Percentiles rank a stretch among this genome's conserved stretches.
Conservation (phyloP, 2,113 vertebrate species). For the Coracopsis vasa region DNA sequence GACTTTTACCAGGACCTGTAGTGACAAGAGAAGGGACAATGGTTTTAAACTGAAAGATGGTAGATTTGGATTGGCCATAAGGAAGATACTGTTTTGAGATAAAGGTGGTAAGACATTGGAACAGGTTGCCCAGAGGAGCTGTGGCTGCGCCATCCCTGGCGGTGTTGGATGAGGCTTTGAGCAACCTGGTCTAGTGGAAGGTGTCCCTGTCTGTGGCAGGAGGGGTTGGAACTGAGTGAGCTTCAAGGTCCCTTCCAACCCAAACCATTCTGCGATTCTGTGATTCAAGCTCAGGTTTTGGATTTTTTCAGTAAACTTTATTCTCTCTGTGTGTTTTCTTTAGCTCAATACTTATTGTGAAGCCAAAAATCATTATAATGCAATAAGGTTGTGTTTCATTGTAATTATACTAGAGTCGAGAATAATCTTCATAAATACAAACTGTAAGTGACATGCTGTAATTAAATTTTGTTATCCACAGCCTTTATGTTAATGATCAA, state of each 20-base stretch:
- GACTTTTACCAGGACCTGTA: neutral
- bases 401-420: neutral
- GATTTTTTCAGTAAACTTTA: neutral
- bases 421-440: neutral
- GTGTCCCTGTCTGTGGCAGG: neutral
- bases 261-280: neutral
- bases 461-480: neutral
- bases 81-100: neutral
- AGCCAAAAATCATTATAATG: neutral
- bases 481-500: slow-evolving; percentile 11
- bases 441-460: neutral
- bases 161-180: neutral
- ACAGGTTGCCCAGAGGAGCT: neutral
- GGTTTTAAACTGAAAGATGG: neutral
- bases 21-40: neutral
- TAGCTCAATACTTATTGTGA: neutral
- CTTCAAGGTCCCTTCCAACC: neutral
- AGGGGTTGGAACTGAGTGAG: accelerated
- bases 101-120: neutral
- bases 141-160: neutral
- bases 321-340: neutral
- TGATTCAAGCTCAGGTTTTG: neutral
- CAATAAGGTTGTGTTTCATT: neutral
- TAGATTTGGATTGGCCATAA: neutral
- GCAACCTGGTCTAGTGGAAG: neutral